Evolutionary conservation across 2,113 vertebrate species (phyloP).

Genomic region (Carassius gibelio): DNA sequence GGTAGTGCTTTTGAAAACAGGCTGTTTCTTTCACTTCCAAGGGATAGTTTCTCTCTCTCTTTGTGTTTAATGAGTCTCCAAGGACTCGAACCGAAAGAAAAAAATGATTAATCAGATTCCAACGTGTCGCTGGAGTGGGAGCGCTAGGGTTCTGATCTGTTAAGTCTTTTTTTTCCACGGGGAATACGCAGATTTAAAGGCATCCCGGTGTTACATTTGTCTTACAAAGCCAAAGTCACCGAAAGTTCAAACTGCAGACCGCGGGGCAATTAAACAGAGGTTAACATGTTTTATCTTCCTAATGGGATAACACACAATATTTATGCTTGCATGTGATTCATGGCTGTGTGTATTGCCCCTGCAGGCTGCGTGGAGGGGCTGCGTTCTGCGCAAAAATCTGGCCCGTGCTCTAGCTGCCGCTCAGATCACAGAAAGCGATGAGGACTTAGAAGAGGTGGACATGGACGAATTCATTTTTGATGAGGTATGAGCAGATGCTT

Average conservation of each 20-base stretch:
- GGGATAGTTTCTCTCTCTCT: conserved; percentile 47
- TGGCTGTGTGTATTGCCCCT: conserved; percentile 76
- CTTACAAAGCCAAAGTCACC: conserved; percentile 88
- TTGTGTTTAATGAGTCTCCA: conserved; percentile 83
- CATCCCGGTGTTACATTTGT: conserved; percentile 89
- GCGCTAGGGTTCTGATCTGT: conserved; percentile 83
- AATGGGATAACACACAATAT: conserved; percentile 91
- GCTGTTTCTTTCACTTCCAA: conserved; percentile 49
- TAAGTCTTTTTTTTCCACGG: conserved; percentile 72
- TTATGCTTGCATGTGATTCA: conserved; percentile 86
- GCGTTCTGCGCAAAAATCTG: conserved; percentile 85
- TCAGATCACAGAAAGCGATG: conserved; percentile 76
- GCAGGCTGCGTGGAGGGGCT: conserved; percentile 93
- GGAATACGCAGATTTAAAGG: conserved; percentile 89
- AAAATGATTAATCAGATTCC: conserved; percentile 94
- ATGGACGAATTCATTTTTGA: conserved; percentile 83
- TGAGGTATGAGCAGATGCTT: conserved; percentile 79
- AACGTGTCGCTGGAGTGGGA: conserved; percentile 82
- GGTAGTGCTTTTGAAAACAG: conserved; percentile 62
- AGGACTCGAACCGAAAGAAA: conserved; percentile 73
- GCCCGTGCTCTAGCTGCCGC: conserved; percentile 80
- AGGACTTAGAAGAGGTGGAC: conserved; percentile 87
- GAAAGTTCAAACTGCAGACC: conserved; percentile 97
- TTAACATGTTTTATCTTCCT: conserved; percentile 93
- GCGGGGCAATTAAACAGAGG: conserved; percentile 85